Percentiles rank a stretch among this genome's conserved stretches.
Conservation (phyloP, 2,797 vertebrate species). For the Lophotriccus pileatus region DNA sequence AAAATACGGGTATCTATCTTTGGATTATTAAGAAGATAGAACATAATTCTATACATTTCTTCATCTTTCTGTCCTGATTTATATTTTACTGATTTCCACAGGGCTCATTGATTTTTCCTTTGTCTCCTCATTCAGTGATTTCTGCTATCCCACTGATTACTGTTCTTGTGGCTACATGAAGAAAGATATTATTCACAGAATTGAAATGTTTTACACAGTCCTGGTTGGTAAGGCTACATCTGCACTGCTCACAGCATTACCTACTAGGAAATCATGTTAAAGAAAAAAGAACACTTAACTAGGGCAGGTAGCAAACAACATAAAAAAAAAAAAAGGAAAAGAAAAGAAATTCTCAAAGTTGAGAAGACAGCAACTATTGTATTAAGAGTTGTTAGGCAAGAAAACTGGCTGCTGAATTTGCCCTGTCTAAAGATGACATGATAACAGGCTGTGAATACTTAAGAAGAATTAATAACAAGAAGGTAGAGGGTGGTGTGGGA, state of each 20-base stretch:
- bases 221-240: background rate
- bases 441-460: conserved; percentile 1
- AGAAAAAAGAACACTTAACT: background rate
- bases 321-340: too few species aligned
- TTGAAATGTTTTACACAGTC: background rate
- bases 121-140: background rate
- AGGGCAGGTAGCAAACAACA: background rate
- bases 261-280: background rate
- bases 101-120: background rate
- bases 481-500: conserved; percentile 13
- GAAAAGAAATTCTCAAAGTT: background rate
- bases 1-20: background rate
- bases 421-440: conserved; percentile 14
- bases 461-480: conserved; percentile 31
- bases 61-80: background rate
- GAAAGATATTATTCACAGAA: background rate
- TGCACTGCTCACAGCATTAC: background rate
- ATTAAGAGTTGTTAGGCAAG: background rate
- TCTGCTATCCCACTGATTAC: background rate
- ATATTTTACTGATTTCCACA: background rate
- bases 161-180: background rate
- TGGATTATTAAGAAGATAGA: background rate
- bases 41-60: background rate
- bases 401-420: background rate
- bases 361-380: background rate